Evolutionary conservation across 2,888 invertebrate genomes (phyloP), one percentile per base, ranked within the genome.

Genomic region (Hipparchia semele): DNA sequence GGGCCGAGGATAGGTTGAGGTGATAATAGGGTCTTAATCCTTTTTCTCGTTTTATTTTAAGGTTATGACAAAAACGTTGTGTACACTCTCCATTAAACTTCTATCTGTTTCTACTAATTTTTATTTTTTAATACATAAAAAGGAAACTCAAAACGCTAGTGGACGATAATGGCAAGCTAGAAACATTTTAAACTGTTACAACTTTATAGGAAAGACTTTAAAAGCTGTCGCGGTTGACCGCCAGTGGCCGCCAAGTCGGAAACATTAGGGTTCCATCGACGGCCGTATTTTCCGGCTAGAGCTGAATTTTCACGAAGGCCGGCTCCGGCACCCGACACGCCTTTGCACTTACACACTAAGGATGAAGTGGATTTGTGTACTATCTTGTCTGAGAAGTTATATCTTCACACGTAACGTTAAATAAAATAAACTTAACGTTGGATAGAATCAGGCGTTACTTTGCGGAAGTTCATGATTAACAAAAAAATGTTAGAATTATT

Each of bases 181-280:
- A 71, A 75, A 71, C 61, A 62, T 65, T 75, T 72, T 74, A 68
- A 74, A 74, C 65, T 66, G 71, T 62, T 72, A 65, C 75, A 75
- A 76, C 74, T 79, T 89, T 87, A 86, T 85, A 86, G 86, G 84
- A 83, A 81, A 82, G 83, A 83, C 79, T 80, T 86, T 83, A 87
- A 87, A 86, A 85, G 83, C 84, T 82, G 81, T 78, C 79, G 79
- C 76, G 82, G 86, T 84, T 90, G 90, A 89, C 91, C 92, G 90
- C 90, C 84, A 88, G 88, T 84, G 83, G 87, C 79, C 83, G 86
- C 85, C 87, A 88, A 91, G 89, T 88, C 91, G 91, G 92, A 92
- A 91, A 90, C 92, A 92, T 92, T 92, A 92, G 87, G 91, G 91
- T 88, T 89, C 91, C 91, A 91, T 91, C 90, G 89, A 89, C 84